Conservation (phyloP, 2,888 invertebrate genomes). For the Phorcus lineatus region DNA sequence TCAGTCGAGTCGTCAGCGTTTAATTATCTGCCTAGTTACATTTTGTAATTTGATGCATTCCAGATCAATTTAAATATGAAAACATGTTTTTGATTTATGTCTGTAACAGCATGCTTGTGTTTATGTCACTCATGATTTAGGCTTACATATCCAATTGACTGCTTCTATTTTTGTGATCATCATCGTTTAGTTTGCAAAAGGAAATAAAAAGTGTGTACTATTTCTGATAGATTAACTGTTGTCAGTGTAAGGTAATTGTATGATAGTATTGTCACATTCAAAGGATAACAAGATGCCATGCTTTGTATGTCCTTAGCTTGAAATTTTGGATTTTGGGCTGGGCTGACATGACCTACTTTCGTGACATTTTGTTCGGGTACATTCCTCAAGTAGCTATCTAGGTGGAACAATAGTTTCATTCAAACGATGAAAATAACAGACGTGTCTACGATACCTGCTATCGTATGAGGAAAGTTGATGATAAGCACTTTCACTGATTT, state of each 20-base stretch:
- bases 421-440: neutral
- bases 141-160: no score
- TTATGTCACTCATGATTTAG: no score
- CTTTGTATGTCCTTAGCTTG: neutral
- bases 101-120: no score
- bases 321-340: neutral
- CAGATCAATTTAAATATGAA: no score
- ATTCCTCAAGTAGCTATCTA: neutral
- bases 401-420: neutral
- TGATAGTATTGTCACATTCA: neutral
- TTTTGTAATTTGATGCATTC: no score
- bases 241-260: no score
- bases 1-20: neutral
- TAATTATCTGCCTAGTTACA: neutral
- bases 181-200: no score
- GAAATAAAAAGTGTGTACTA: no score
- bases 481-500: no score
- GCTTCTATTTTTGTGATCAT: no score
- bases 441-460: neutral
- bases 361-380: constrained; percentile 1
- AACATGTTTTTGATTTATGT: no score
- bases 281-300: neutral
- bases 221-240: no score
- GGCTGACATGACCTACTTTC: neutral
- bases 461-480: neutral